Evolutionary conservation across 2,797 vertebrate genomes (phyloP), one percentile per base, ranked within the genome.

Genomic region (Sebastes variabilis): DNA sequence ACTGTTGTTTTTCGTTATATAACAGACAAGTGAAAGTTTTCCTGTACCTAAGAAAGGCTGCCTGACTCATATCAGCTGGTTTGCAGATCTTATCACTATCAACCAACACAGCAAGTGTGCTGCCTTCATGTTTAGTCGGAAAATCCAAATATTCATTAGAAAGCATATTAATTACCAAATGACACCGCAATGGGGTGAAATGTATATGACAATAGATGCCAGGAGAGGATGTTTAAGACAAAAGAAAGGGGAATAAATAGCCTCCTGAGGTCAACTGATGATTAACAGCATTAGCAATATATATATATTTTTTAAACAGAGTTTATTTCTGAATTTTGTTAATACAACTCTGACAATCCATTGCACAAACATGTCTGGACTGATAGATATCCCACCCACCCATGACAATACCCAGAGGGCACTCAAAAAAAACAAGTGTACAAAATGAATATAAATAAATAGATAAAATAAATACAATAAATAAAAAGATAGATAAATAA

Each of bases 11-110:
- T 16, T 54, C 0, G 9, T 89, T 86, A 70, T 12, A 49, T 81
- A 90, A 87, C 62, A 78, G 24, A 56, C 7, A 66, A 72, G 32
- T 38, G 38, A 64, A 77, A 75, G 36, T 81, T 67, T 55, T 72
- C 4, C 38, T 69, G 29, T 52, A 52, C 20, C 69, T 69, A 56
- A 81, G 29, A 80, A 32, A 55, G 42, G 16, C 79, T 72, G 46
- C 69, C 87, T 90, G 88, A 91, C 87, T 89, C 89, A 89, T 24
- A 34, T 61, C 69, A 60, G 79, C 77, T 75, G 74, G 65, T 81
- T 81, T 82, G 82, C 75, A 66, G 60, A 58, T 76, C 72, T 84
- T 65, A 75, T 74, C 54, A 42, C 73, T 61, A 49, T 34, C 49
- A 78, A 70, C 74, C 46, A 79, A 29, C 55, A 65, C 49, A 38